These are phyloP conservation scores for Myopa tessellatipennis DNA, from an alignment of 2,888 invertebrate genomes.

Conservation along the genomic window DNA sequence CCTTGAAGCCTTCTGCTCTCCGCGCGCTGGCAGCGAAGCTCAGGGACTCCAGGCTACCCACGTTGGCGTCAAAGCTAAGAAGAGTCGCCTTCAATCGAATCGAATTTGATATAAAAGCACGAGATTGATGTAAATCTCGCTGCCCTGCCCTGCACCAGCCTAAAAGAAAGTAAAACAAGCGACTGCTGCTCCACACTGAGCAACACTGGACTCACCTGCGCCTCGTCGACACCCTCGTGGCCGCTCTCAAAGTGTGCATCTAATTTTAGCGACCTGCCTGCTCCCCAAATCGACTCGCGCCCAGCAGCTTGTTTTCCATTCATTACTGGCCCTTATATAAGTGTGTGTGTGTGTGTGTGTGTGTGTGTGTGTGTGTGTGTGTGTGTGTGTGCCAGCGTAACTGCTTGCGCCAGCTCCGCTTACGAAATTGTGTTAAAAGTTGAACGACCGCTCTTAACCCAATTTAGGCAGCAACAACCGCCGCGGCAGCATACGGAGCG, in stretches of 20 bases:
- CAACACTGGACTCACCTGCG: not conserved
- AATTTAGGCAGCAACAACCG: slow-evolving; percentile 55
- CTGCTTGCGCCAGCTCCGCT: slow-evolving; percentile 21
- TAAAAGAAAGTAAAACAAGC: too few species aligned
- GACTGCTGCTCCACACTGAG: not conserved
- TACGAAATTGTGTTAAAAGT: slow-evolving; percentile 66
- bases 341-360: slow-evolving; percentile 13
- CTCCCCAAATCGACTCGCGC: not conserved
- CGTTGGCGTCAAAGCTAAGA: too few species aligned
- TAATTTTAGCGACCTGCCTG: slow-evolving; percentile 9
- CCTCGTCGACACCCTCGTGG: not conserved
- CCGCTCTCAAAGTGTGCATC: not conserved
- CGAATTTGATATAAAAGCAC: too few species aligned
- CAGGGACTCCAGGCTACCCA: too few species aligned
- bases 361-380: slow-evolving; percentile 3
- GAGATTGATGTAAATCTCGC: too few species aligned
- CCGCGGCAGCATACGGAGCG: slow-evolving; percentile 38
- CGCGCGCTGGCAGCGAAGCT: too few species aligned
- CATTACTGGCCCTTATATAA: not conserved
- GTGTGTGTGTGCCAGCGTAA: not conserved
- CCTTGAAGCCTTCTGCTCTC: too few species aligned
- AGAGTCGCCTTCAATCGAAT: too few species aligned
- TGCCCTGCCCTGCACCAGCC: not conserved
- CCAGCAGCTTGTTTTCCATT: not conserved
- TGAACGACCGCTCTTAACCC: slow-evolving; percentile 68